phyloP scores from a whole-genome alignment of 2,113 vertebrate species.

The Cololabis saira region DNA sequence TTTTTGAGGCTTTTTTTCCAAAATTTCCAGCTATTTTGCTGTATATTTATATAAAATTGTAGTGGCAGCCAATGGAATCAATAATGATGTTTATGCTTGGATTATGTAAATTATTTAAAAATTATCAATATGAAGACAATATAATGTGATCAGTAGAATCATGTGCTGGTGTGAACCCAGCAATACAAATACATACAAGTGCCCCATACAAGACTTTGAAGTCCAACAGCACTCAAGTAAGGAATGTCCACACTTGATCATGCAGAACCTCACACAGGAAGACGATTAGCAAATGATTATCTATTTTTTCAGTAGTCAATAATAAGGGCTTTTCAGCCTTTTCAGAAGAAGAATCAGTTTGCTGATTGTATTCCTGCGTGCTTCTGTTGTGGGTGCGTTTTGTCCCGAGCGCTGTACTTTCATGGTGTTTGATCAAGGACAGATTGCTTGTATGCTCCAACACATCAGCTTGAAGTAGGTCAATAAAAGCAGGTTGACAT shows the following conservation, averaged over 20 bases:
- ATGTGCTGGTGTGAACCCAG: background rate
- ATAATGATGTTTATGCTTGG: background rate
- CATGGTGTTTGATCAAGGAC: constrained; percentile 45
- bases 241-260: background rate
- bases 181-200: background rate
- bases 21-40: no score
- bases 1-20: no score
- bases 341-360: background rate
- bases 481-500: constrained; percentile 76
- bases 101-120: no score
- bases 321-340: background rate
- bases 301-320: no score
- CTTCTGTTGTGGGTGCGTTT: background rate
- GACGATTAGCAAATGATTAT: background rate
- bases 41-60: no score
- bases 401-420: constrained; percentile 10
- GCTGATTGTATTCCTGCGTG: background rate
- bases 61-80: background rate
- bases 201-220: background rate
- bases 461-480: constrained; percentile 67
- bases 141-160: background rate
- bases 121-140: background rate
- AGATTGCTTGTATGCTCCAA: constrained; percentile 40
- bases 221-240: background rate
- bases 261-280: background rate